A percentile compares a stretch with the other conserved stretches of the same genome.
Conservation (phyloP, 2,113 vertebrate genomes). For the Lagopus muta region DNA sequence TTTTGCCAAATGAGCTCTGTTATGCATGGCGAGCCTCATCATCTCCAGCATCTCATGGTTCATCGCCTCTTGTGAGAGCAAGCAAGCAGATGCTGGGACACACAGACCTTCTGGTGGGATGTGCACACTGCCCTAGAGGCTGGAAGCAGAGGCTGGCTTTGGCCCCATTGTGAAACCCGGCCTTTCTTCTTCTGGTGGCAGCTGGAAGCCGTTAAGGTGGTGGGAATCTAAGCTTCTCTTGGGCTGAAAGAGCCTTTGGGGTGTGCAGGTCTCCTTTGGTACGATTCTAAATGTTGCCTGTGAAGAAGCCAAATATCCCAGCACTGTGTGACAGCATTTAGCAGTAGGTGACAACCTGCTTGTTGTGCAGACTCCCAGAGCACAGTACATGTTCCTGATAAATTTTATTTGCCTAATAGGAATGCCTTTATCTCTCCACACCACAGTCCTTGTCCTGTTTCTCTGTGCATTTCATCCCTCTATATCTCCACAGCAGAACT, state of each 20-base stretch:
- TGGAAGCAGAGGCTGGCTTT: not conserved
- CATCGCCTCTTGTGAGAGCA: rapidly evolving
- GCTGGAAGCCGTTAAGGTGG: not conserved
- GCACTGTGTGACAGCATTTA: not conserved
- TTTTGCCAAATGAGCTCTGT: not conserved
- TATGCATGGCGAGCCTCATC: rapidly evolving
- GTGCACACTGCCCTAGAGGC: rapidly evolving
- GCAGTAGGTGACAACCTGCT: not conserved
- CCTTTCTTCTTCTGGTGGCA: not conserved
- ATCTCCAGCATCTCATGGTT: rapidly evolving
- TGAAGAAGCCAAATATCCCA: not conserved
- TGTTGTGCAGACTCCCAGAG: not conserved
- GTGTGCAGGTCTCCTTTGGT: rapidly evolving
- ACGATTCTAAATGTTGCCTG: not conserved
- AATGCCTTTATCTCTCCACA: constrained; percentile 42
- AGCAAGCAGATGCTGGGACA: not conserved
- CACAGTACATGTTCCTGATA: not conserved
- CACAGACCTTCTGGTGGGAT: not conserved
- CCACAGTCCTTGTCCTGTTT: not conserved
- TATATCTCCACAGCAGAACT: not conserved
- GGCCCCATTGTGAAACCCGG: not conserved
- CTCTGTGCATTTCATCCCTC: not conserved
- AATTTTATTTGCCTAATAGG: constrained; percentile 47
- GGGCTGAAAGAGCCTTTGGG: not conserved
- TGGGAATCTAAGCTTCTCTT: not conserved